Percentiles rank a stretch among this genome's conserved stretches.
Conservation (phyloP, 2,113 vertebrate species). For the Sardina pilchardus region DNA sequence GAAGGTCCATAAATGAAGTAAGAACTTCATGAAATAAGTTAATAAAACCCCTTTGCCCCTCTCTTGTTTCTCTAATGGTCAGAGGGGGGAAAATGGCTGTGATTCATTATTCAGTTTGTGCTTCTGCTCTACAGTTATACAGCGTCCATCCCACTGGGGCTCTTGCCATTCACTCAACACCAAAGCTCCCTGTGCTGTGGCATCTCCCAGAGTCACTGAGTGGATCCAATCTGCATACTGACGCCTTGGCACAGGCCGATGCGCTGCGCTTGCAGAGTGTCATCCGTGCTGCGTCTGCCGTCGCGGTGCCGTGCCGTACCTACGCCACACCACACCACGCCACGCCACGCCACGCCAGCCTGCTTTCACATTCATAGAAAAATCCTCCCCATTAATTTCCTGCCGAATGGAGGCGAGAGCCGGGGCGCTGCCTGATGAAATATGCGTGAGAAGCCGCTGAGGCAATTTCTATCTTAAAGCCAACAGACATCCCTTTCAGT, state of each 20-base stretch:
- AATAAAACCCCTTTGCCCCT: neutral
- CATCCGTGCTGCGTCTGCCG: neutral
- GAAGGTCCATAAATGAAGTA: neutral
- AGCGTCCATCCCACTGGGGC: neutral
- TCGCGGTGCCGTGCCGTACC: conserved; percentile 2
- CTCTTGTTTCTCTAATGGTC: neutral
- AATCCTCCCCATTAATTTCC: conserved; percentile 69
- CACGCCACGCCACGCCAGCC: conserved; percentile 39
- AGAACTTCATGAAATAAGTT: neutral
- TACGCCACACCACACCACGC: neutral
- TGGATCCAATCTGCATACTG: conserved; percentile 22
- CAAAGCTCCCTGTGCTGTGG: neutral
- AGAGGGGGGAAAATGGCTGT: neutral
- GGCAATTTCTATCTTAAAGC: conserved; percentile 71
- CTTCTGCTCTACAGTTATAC: neutral
- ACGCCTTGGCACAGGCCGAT: conserved; percentile 28
- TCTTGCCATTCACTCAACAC: neutral
- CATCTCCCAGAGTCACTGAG: neutral
- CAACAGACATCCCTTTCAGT: conserved; percentile 63
- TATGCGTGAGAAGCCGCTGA: conserved; percentile 63
- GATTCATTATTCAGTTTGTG: conserved; percentile 4
- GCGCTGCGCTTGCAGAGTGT: neutral
- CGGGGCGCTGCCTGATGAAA: conserved; percentile 67
- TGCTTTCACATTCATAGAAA: conserved; percentile 77
- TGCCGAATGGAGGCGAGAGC: conserved; percentile 61